phyloP scores from a whole-genome alignment of 2,113 vertebrate species.

The Dinomys branickii region DNA sequence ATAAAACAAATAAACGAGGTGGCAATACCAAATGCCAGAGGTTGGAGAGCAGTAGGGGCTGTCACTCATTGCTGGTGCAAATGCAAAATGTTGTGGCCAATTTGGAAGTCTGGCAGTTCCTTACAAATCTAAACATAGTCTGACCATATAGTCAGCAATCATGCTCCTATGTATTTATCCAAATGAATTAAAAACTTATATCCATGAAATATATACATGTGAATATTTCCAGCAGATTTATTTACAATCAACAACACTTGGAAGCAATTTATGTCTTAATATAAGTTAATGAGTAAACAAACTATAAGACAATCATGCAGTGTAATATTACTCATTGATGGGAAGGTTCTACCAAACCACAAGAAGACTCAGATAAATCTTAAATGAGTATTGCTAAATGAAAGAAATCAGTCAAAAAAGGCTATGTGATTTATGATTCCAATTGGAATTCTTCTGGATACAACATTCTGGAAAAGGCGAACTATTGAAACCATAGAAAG shows the following conservation, averaged over 20 bases:
- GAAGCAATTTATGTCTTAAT: neutral
- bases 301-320: neutral
- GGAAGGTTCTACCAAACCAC: neutral
- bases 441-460: neutral
- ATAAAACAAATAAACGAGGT: neutral
- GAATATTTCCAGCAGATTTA: conserved; percentile 22
- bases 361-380: neutral
- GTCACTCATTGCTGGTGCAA: neutral
- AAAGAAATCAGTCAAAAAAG: neutral
- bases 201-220: neutral
- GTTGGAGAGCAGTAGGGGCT: neutral
- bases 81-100: neutral
- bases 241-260: neutral
- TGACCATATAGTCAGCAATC: neutral
- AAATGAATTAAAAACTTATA: neutral
- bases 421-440: neutral
- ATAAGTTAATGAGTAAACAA: neutral
- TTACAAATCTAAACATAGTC: neutral
- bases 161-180: neutral
- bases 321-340: neutral
- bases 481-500: neutral
- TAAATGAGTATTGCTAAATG: neutral
- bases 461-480: neutral
- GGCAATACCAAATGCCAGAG: neutral
- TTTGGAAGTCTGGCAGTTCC: neutral